Evolutionary conservation across 2,113 vertebrate species (phyloP), one percentile per base, ranked within the genome.

Genomic region (Gambusia affinis): DNA sequence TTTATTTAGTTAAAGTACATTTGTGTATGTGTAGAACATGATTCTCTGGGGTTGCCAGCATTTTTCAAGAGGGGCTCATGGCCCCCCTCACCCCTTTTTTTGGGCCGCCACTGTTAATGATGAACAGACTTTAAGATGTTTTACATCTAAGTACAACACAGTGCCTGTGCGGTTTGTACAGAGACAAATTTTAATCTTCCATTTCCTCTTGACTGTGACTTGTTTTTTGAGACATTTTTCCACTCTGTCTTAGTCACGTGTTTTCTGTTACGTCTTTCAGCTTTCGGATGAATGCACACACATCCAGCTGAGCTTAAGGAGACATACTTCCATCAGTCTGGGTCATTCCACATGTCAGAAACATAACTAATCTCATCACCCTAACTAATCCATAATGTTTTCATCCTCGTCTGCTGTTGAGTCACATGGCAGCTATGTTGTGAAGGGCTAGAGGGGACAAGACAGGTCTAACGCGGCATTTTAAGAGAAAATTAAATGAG

Each of bases 361-460:
- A 79, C 68, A 76, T 64, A 37, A 5, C 11, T 88, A 84, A 87
- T 84, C 80, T 88, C 67, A 75, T 88, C 67, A 75, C 42, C 54
- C 22, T 31, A 31, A 28, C 65, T 75, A 79, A 85, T 85, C 78
- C 44, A 64, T n/a, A 30, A 24, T 54, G 57, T 65, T 64, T 73
- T 44, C 22, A 44, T 33, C 44, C 64, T 39, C 47, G 39, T 30
- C 44, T 62, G 62, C 8, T 35, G 12, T 37, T 24, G 39, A 60
- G 57, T 31, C 42, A 24, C 35, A 47, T 66, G 24, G 22, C 12
- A 63, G 60, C 15, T 17, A 51, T 47, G 19, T 31, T 75, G 0
- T 73, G 35, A 33, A 27, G 15, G 24, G 68, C 12, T 15, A 11
- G 30, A 8, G 6, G 17, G 42, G 44, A 47, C 44, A 47, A 1